Conservation (phyloP, 2,888 invertebrate species). For the Hemithea aestivaria region DNA sequence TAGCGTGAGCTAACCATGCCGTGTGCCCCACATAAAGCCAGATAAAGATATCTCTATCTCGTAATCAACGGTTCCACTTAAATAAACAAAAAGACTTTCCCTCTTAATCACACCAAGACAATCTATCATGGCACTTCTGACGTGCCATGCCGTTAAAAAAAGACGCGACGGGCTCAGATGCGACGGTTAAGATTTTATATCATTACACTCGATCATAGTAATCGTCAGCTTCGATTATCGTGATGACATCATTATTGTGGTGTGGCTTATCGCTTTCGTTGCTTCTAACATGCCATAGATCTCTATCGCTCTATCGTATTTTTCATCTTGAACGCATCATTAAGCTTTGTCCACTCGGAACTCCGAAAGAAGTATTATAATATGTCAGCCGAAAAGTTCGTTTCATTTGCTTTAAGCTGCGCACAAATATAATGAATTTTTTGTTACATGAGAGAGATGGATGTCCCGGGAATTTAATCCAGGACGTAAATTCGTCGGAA, state of each 20-base stretch:
- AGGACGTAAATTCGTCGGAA: slow-evolving; percentile 40
- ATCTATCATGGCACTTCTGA: slow-evolving; percentile 34
- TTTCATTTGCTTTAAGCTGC: slow-evolving; percentile 22
- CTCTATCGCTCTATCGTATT: neutral
- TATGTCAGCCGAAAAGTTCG: slow-evolving; percentile 7
- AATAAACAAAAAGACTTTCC: slow-evolving; percentile 45
- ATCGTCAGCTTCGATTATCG: slow-evolving; percentile 12
- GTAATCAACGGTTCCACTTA: slow-evolving; percentile 31
- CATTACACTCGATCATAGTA: slow-evolving; percentile 17
- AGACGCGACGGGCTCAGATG: slow-evolving; percentile 13
- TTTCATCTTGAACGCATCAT: slow-evolving; percentile 7
- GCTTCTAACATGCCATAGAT: slow-evolving; percentile 7
- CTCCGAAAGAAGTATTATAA: slow-evolving; percentile 4
- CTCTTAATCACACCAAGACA: slow-evolving; percentile 36
- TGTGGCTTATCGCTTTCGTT: slow-evolving; percentile 4
- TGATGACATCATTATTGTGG: slow-evolving; percentile 10
- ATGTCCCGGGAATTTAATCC: slow-evolving; percentile 35
- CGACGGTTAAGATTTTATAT: slow-evolving; percentile 10
- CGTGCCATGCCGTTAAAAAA: slow-evolving; percentile 24
- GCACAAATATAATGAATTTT: slow-evolving; percentile 15
- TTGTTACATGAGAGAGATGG: slow-evolving; percentile 14
- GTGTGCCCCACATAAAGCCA: slow-evolving; percentile 42
- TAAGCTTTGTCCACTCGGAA: slow-evolving; percentile 1
- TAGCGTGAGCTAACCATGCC: slow-evolving; percentile 47
- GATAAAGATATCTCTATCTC: slow-evolving; percentile 41